Evolutionary conservation across 2,888 invertebrate genomes (phyloP), one percentile per base, ranked within the genome.

Genomic region (Stenotaenia linearis): DNA sequence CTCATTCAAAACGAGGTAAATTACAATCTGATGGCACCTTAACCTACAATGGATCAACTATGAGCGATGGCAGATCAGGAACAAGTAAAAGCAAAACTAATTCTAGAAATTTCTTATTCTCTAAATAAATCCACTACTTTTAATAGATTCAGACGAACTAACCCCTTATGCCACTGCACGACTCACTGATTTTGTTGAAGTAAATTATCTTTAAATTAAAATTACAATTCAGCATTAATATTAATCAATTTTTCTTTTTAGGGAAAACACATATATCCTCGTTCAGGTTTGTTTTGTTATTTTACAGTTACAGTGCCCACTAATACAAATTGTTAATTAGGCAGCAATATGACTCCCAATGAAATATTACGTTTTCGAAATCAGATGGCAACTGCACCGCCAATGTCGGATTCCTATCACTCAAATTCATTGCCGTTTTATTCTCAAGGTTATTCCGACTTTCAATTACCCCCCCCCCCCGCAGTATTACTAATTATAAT

Each of bases 331-430:
- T n/a, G n/a, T n/a, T n/a, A n/a, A n/a, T 15, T 40, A 40, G 40
- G 40, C 40, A 40, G 10, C 10, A 45, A 50, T 0, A 50, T 50
- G 50, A 21, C 50, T 7, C 12, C 69, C 3, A 69, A 28, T 69
- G 69, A 69, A 28, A 69, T 69, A 28, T 10, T 69, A 7, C 4
- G 28, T 12, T 69, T 69, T 28, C 25, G 69, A 28, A 69, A 21
- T 75, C 75, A 75, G 21, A 75, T 75, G 32, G 35, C 75, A 23
- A 75, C 32, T n/a, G 75, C 75, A 15, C 75, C 75, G 32, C 75
- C 32, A 5, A 75, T 75, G 75, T 75, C 75, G 4, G 75, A 75
- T 35, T 28, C 75, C 12, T 32, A 75, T 35, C 21, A 32, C 37
- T 32, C 35, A 10, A 75, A 75, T n/a, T 32, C 75, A 4, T 12